Conservation (phyloP, 1,140 invertebrate genomes). For the Anastatus disparis region DNA sequence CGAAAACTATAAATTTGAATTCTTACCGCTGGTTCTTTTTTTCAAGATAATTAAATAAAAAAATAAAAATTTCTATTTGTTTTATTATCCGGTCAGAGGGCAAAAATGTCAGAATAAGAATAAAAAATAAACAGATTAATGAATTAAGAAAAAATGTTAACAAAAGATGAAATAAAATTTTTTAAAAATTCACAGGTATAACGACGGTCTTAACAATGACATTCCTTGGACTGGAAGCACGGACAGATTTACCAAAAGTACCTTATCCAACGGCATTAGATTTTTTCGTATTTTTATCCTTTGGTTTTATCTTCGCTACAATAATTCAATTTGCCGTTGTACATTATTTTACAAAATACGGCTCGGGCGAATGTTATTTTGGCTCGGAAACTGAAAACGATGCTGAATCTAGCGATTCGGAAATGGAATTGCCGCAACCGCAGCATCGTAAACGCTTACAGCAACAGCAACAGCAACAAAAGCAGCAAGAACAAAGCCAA, state of each 20-base stretch:
- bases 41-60: too few species aligned
- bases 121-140: too few species aligned
- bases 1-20: too few species aligned
- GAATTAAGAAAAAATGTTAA: too few species aligned
- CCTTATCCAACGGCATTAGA: conserved; percentile 88
- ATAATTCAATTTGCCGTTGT: conserved; percentile 89
- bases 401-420: conserved; percentile 46
- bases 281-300: conserved; percentile 88
- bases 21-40: too few species aligned
- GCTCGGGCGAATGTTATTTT: conserved; percentile 87
- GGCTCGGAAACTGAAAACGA: conserved; percentile 68
- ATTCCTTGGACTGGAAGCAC: conserved; percentile 85
- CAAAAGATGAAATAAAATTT: too few species aligned
- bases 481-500: conserved; percentile 43
- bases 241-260: conserved; percentile 87
- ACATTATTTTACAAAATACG: conserved; percentile 90
- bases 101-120: too few species aligned
- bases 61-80: too few species aligned
- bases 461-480: conserved; percentile 57
- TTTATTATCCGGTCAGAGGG: too few species aligned
- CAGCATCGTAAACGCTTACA: conserved; percentile 66
- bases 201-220: conserved; percentile 91
- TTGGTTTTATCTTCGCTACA: conserved; percentile 88
- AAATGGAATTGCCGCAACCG: conserved; percentile 46
- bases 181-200: conserved; percentile 73